These are phyloP conservation scores for Noctua comes DNA, from an alignment of 2,888 invertebrate species.

Conservation along the genomic window DNA sequence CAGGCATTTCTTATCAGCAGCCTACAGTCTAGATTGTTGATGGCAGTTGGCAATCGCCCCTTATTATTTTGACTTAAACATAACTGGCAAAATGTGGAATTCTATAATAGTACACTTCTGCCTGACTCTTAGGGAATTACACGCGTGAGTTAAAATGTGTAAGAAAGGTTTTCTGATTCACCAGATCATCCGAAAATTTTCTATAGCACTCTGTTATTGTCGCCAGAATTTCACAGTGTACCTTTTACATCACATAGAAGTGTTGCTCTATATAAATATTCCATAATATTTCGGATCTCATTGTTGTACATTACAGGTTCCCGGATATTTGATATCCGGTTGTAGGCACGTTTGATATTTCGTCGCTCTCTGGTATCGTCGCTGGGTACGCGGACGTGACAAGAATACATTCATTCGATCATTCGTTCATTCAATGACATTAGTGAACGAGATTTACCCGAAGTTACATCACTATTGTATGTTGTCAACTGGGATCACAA, in stretches of 20 bases:
- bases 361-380: conserved; percentile 24
- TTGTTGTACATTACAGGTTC: conserved; percentile 15
- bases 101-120: too few species aligned
- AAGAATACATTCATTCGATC: conserved; percentile 48
- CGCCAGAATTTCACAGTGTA: background rate
- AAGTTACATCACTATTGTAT: conserved; percentile 26
- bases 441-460: conserved; percentile 32
- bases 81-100: background rate
- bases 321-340: conserved; percentile 52
- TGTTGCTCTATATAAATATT: conserved; percentile 25
- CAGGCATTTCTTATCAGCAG: too few species aligned
- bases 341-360: conserved; percentile 48
- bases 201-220: background rate
- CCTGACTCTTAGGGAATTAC: too few species aligned
- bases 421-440: conserved; percentile 39
- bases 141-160: too few species aligned
- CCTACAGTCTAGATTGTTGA: too few species aligned
- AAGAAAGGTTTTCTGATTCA: background rate
- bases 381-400: conserved; percentile 46
- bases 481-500: conserved; percentile 19
- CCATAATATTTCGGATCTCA: conserved; percentile 19
- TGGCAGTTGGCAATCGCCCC: background rate
- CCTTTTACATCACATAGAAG: background rate
- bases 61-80: background rate
- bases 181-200: background rate